Base-by-base conservation (phyloP, 2,113 vertebrate genomes). In the Trematocara stigmaticum region DNA sequence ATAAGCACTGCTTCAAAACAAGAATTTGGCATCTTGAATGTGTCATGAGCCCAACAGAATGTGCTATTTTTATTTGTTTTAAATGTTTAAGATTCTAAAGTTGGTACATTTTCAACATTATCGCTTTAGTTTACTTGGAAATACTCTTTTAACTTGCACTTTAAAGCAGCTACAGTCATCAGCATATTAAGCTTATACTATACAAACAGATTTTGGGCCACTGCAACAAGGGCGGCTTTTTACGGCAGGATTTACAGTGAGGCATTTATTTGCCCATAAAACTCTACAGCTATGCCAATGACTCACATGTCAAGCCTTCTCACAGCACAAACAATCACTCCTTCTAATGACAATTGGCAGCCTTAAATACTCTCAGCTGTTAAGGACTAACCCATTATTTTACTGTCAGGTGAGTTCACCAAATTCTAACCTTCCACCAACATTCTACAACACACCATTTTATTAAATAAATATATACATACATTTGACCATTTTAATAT, bases 261-360 rank as follows among this genome's bases (percentile, higher is more conserved):
- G 15, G 29, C 3, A 61, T 18, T 61, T 18, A 61, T 59, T 4
- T 31, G 57, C 29, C 8, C 57, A 2, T 59, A 59, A 34, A 59
- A 34, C 7, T 4, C 5, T 1, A 34, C 29, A 6, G 56, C 57
- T 10, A 6, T 59, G 57, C 6, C 0, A 0, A 34, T 2, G 8
- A 2, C 8, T 18, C 3, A 0, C 57, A 59, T 0, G 0, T 34
- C 57, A 34, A 18, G 29, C 29, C 57, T 59, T 59, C 29, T 59
- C 56, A 10, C 56, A 31, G 7, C 7, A 59, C 29, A 59, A 31
- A 31, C 56, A 2, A 31, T 59, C 2, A 16, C 13, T 59, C 13
- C 26, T 56, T 2, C 4, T 10, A 59, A 31, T 16, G 13, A 2
- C 29, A 16, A 16, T 16, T 59, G 56, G 56, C 56, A 59, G 26